Evolutionary conservation across 2,797 vertebrate species (phyloP), one percentile per base, ranked within the genome.

Genomic region (Pantherophis alleghaniensis): DNA sequence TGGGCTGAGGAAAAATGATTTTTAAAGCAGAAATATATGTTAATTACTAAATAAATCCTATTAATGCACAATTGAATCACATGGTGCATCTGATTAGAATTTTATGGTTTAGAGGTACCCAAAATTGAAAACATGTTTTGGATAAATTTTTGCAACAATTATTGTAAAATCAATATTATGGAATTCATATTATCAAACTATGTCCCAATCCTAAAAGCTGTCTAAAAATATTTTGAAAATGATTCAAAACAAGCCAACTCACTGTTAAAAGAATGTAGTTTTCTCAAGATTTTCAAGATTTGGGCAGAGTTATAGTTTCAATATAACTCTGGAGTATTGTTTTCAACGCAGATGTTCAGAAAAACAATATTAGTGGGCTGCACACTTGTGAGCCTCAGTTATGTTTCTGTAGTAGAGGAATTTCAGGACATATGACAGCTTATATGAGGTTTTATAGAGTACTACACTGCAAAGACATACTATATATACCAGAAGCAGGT

Each of bases 1-100:
- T 91, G 99, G 98, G 98, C 99, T 99, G 97, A 5, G 97, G 96
- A 83, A 51, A 95, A n/a, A 93, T 92, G 93, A 83, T 95, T 16
- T 90, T 87, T 47, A 69, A 93, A 90, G 16, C 1, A 94, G 92
- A 94, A 55, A 94, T 47, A 91, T 91, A 92, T 0, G 95, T 26
- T n/a, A 86, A 42, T 86, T 94, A 93, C 90, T 0, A 28, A 90
- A 93, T 10, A 0, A 91, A 32, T 2, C 89, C 92, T 93, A 90
- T 12, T 94, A 95, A 95, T 63, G 61, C 87, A 94, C 86, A 90
- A 88, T 94, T 90, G n/a, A 2, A 2, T 55, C 2, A 2, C 90
- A 94, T 90, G 47, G 87, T 74, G 92, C 59, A 90, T 93, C 60
- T 93, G 32, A 69, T 88, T 93, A 90, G 7, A 92, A 86, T 83